Percentiles rank a stretch among this genome's conserved stretches.
phyloP scores from a whole-genome alignment of 2,113 vertebrate genomes.

The Zosterops borbonicus region DNA sequence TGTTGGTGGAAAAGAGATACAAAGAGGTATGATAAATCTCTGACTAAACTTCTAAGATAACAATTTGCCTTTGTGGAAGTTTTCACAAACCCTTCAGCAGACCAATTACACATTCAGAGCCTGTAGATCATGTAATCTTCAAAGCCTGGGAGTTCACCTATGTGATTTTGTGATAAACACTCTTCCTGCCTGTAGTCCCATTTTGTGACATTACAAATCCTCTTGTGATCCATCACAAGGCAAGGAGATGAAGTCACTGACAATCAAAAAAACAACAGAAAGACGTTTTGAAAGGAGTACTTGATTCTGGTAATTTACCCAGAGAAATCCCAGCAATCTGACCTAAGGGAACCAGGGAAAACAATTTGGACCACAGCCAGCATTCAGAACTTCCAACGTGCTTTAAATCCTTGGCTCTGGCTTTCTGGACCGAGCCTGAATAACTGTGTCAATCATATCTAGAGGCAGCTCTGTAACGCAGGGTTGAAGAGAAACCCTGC shows the following conservation, averaged over 20 bases:
- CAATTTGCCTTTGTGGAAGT: neutral
- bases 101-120: neutral
- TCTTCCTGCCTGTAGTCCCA: neutral
- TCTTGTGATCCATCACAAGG: slow-evolving; percentile 10
- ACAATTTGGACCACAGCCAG: neutral
- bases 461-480: neutral
- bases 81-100: neutral
- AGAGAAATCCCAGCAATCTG: neutral
- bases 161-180: neutral
- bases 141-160: neutral
- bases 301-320: neutral
- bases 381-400: neutral
- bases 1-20: neutral
- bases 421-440: neutral
- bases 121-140: neutral
- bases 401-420: neutral
- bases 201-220: slow-evolving; percentile 13
- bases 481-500: neutral
- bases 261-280: neutral
- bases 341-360: neutral
- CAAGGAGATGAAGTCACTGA: neutral
- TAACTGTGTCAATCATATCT: neutral
- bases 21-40: neutral
- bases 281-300: neutral
- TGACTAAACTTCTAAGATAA: neutral